Conservation (phyloP, 2,113 vertebrate genomes). For the Polypterus senegalus region DNA sequence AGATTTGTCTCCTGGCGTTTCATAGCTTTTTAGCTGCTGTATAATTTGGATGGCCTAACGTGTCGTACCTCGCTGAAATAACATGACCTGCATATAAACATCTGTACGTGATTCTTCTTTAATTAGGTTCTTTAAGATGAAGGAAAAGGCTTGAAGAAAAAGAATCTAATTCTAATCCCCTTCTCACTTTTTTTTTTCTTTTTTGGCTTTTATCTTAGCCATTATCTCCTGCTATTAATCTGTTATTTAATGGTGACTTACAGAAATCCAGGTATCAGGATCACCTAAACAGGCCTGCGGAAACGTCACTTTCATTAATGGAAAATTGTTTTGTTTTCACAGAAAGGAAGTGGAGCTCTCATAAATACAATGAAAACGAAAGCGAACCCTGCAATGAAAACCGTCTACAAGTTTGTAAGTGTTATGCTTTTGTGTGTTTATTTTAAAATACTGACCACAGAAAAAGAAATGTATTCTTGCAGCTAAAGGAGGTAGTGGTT, state of each 20-base stretch:
- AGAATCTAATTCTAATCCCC: neutral
- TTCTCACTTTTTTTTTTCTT: neutral
- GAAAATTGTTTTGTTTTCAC: conserved; percentile 1
- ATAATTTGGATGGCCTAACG: no score
- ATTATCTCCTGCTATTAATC: neutral
- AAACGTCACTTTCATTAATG: no score
- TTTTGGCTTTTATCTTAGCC: neutral
- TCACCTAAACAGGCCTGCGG: no score
- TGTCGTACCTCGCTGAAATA: no score
- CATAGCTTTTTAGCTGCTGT: no score
- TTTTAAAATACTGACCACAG: no score
- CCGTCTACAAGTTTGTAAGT: conserved; percentile 96
- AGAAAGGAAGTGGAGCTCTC: conserved; percentile 97
- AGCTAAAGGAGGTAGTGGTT: no score
- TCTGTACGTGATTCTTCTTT: neutral
- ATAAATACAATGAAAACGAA: conserved; percentile 93
- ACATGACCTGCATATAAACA: neutral
- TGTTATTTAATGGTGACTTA: neutral
- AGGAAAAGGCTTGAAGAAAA: neutral
- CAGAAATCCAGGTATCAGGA: neutral
- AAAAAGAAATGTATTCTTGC: no score
- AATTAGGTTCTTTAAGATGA: neutral
- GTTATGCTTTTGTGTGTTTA: conserved; percentile 1
- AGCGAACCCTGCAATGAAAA: conserved; percentile 97
- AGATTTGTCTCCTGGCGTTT: no score